phyloP scores from a whole-genome alignment of 2,113 vertebrate species.

The Danionella cerebrum region DNA sequence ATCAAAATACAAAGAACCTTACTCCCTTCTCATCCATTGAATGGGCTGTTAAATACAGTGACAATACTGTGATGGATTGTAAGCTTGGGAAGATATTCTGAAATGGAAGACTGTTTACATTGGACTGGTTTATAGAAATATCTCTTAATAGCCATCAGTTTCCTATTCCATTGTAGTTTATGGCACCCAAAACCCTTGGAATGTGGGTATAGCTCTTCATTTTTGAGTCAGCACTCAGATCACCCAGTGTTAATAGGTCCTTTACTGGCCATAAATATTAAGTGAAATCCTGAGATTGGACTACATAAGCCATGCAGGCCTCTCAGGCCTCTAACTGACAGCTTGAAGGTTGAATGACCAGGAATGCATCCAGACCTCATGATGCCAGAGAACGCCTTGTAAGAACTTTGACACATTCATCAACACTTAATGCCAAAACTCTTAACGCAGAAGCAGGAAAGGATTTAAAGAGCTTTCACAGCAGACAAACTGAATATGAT shows the following conservation, averaged over 20 bases:
- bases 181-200: conserved; percentile 3
- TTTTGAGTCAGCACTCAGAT: conserved; percentile 10
- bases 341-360: neutral
- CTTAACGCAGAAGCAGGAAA: neutral
- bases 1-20: neutral
- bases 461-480: neutral
- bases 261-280: conserved; percentile 7
- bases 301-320: neutral
- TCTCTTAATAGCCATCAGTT: conserved; percentile 17
- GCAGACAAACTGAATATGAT: neutral
- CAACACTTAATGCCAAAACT: neutral
- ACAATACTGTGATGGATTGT: neutral
- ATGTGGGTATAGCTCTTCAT: conserved; percentile 8
- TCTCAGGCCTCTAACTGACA: conserved; percentile 4
- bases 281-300: neutral
- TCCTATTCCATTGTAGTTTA: conserved; percentile 5
- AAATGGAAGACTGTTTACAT: neutral
- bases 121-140: neutral
- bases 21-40: neutral
- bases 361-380: neutral
- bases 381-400: neutral
- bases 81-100: neutral
- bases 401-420: neutral
- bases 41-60: neutral
- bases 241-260: neutral